Evolutionary conservation across 2,113 vertebrate genomes (phyloP).

Genomic region (Arvicanthis niloticus): DNA sequence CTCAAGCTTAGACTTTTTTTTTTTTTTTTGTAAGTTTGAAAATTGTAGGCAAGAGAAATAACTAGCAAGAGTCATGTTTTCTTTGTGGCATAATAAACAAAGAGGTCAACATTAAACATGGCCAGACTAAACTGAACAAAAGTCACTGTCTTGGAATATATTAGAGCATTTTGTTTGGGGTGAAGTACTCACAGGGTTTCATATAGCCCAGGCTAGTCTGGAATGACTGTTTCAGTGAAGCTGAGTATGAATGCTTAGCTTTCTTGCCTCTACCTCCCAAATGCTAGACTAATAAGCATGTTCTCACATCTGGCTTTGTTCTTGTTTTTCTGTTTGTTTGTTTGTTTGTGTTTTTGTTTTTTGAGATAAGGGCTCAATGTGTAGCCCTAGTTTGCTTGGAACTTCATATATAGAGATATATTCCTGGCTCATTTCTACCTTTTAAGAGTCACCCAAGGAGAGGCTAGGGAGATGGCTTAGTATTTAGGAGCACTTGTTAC

Average conservation of each 20-base stretch:
- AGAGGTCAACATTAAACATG: background rate
- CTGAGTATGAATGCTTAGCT: background rate
- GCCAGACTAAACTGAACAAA: background rate
- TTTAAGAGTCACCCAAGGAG: background rate
- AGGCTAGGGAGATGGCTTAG: background rate
- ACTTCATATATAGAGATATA: background rate
- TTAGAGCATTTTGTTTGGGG: background rate
- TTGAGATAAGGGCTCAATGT: background rate
- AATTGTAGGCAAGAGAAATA: conserved; percentile 20
- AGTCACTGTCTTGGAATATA: background rate
- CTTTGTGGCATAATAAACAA: background rate
- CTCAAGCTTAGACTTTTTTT: background rate
- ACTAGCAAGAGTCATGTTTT: conserved; percentile 27
- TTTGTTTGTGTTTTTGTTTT: background rate
- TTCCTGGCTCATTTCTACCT: background rate
- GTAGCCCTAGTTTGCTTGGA: background rate
- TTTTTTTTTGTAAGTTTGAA: conserved; percentile 46
- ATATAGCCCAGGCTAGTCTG: background rate
- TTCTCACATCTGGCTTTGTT: background rate
- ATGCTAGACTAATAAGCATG: background rate
- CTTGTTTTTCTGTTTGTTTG: background rate
- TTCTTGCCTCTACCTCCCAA: background rate
- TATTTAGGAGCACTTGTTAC: background rate
- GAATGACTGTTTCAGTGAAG: background rate
- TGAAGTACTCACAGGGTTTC: background rate